Evolutionary conservation across 2,797 vertebrate species (phyloP).

Genomic region (Remorina albescens): DNA sequence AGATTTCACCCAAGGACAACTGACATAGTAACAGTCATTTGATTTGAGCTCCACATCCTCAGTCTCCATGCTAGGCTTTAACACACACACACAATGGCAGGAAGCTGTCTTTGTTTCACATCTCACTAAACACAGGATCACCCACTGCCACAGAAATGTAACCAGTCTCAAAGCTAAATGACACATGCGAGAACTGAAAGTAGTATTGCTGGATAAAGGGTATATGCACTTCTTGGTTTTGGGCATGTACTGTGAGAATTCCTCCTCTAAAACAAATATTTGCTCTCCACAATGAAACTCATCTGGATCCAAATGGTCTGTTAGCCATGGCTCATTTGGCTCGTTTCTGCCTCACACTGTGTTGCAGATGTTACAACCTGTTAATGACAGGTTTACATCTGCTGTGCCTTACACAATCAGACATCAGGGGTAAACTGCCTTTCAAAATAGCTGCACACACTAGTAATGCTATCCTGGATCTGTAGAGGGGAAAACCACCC

Average conservation of each 20-base stretch:
- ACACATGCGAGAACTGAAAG: background rate
- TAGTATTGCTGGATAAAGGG: background rate
- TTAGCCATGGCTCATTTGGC: slow-evolving; percentile 34
- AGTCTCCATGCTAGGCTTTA: slow-evolving; percentile 21
- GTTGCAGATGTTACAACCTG: slow-evolving; percentile 21
- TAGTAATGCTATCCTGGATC: background rate
- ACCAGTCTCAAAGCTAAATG: background rate
- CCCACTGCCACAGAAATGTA: slow-evolving; percentile 30
- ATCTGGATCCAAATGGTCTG: slow-evolving; percentile 6
- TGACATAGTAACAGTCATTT: slow-evolving; percentile 24
- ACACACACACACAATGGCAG: slow-evolving; percentile 18
- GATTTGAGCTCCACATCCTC: slow-evolving; percentile 37
- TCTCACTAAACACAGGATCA: slow-evolving; percentile 2
- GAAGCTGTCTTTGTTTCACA: slow-evolving; percentile 23
- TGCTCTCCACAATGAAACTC: slow-evolving; percentile 21
- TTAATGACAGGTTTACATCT: slow-evolving; percentile 49
- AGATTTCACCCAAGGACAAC: slow-evolving; percentile 42
- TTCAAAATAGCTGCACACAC: slow-evolving; percentile 23
- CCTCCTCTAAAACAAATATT: slow-evolving; percentile 43
- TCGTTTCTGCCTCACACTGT: slow-evolving; percentile 2
- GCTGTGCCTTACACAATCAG: slow-evolving; percentile 22
- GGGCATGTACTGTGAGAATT: background rate
- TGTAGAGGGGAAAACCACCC: background rate
- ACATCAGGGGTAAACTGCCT: slow-evolving; percentile 24
- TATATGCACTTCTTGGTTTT: background rate